Percentiles rank a stretch among this genome's conserved stretches.
Evolutionary conservation across 2,888 invertebrate genomes (phyloP).

Genomic region (Amitus sp.): DNA sequence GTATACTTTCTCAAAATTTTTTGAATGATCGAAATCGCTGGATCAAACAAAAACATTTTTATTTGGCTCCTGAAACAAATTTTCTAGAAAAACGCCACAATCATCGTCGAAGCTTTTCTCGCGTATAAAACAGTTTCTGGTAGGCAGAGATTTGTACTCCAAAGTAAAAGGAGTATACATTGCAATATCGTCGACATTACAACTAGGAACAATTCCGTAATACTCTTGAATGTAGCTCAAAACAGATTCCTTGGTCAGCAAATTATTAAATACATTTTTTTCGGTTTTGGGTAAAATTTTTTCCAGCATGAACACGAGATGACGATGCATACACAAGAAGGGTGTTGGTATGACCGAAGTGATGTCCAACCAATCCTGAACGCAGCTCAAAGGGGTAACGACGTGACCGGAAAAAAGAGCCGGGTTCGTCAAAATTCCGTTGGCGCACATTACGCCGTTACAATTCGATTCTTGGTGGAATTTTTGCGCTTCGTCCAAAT

Average conservation of each 20-base stretch:
- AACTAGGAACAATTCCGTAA: conserved; percentile 67
- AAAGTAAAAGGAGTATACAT: conserved; percentile 35
- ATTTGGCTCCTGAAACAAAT: conserved; percentile 24
- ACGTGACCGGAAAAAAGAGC: conserved; percentile 81
- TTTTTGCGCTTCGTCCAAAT: conserved; percentile 75
- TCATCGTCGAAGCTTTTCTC: conserved; percentile 23
- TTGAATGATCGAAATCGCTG: too few species aligned
- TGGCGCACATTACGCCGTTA: conserved; percentile 91
- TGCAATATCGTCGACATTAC: conserved; percentile 5
- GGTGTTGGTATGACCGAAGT: conserved; percentile 68
- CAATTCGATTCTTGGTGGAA: conserved; percentile 77
- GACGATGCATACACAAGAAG: conserved; percentile 93
- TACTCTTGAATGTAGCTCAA: conserved; percentile 75
- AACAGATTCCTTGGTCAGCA: conserved; percentile 76
- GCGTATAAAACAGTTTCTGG: conserved; percentile 15
- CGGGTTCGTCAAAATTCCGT: conserved; percentile 91
- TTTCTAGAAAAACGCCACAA: conserved; percentile 29
- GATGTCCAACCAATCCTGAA: conserved; percentile 84
- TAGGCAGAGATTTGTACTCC: conserved; percentile 27
- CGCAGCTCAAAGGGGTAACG: conserved; percentile 79
- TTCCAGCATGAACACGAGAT: conserved; percentile 95
- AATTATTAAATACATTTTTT: conserved; percentile 81
- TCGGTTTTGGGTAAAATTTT: conserved; percentile 78
- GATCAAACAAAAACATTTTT: not conserved
- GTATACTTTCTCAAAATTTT: too few species aligned